Evolutionary conservation across 2,888 invertebrate genomes (phyloP).

Genomic region (Drosophila barbarae): DNA sequence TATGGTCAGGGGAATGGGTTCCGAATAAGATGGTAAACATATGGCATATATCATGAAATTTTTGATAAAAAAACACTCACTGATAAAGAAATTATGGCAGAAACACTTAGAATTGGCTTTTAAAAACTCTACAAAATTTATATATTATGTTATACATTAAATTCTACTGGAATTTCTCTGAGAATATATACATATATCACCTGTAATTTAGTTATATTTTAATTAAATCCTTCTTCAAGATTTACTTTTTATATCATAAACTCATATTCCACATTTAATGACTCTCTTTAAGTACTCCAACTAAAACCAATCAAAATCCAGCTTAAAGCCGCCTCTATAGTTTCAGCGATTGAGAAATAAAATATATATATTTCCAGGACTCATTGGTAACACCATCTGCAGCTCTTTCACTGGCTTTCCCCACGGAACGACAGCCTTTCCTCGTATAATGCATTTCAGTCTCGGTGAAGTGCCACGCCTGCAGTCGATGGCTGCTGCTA

Average conservation of each 20-base stretch:
- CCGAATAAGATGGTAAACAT: not conserved
- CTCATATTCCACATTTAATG: not conserved
- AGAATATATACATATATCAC: not conserved
- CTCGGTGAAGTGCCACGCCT: conserved; percentile 23
- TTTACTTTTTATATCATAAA: not conserved
- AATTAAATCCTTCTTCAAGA: not conserved
- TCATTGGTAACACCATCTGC: conserved; percentile 15
- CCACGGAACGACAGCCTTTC: not conserved
- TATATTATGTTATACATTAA: not conserved
- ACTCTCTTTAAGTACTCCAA: not conserved
- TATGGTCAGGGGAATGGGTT: not conserved
- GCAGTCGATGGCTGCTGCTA: conserved; percentile 47
- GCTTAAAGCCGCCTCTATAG: conserved; percentile 5
- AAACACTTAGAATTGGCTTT: not conserved
- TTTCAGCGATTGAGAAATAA: not conserved
- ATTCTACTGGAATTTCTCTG: not conserved
- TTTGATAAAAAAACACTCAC: not conserved
- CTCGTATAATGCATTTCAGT: conserved; percentile 57
- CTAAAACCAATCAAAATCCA: not conserved
- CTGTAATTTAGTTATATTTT: not conserved
- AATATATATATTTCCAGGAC: conserved; percentile 5
- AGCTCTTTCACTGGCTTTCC: not conserved
- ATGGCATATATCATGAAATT: not conserved
- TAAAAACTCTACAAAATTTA: not conserved
- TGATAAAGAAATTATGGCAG: not conserved